These are phyloP conservation scores for Tylochromis polylepis DNA, from an alignment of 2,113 vertebrate genomes.

Conservation along the genomic window DNA sequence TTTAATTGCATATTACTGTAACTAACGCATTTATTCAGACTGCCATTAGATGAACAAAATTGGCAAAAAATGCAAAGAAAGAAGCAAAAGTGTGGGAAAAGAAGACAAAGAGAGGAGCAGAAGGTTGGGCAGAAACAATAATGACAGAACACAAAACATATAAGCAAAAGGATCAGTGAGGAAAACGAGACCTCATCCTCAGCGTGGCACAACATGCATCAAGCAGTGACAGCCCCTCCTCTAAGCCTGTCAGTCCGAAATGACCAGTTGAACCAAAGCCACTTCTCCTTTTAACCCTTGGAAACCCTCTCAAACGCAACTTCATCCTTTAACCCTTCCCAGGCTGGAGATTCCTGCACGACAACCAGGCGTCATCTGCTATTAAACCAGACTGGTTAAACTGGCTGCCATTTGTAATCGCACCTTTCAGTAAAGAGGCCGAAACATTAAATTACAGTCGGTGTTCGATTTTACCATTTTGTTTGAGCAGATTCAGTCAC, in stretches of 20 bases:
- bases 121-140: background rate
- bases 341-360: background rate
- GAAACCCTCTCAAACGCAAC: background rate
- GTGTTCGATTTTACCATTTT: background rate
- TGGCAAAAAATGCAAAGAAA: background rate
- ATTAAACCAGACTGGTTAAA: background rate
- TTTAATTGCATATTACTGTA: background rate
- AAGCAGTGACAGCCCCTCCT: conserved; percentile 52
- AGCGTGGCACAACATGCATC: background rate
- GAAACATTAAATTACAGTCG: background rate
- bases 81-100: background rate
- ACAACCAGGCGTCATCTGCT: background rate
- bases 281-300: conserved; percentile 55
- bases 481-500: background rate
- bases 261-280: conserved; percentile 63
- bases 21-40: background rate
- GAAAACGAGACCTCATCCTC: background rate
- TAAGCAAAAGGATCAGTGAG: background rate
- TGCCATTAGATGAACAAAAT: background rate
- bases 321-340: background rate
- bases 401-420: background rate
- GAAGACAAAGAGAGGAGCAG: background rate
- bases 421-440: background rate
- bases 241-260: conserved; percentile 59
- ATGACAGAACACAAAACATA: background rate